Evolutionary conservation across 1,140 invertebrate species (phyloP), one percentile per base, ranked within the genome.

Genomic region (Trichonephila clavata): DNA sequence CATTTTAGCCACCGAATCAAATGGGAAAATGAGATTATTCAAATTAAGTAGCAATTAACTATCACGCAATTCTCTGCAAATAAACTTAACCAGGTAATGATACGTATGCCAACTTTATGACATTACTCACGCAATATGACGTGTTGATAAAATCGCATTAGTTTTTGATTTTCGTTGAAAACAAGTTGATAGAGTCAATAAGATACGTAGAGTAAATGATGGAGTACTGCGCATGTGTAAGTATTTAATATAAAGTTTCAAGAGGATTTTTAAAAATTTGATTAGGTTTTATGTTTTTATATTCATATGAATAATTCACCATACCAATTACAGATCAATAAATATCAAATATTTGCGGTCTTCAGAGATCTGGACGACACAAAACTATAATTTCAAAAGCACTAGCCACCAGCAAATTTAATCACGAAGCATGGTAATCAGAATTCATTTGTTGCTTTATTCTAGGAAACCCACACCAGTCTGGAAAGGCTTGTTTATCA

Each of bases 1-100:
- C 39, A 39, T 43, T 27, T 81, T 18, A 27, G 39, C 77, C 32
- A 32, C 77, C 24, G 32, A 39, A 81, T 39, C 27, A 50, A 39
- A 81, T 43, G 13, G 43, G 77, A 68, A 24, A 68, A 68, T 50
- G 50, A 32, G 32, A 81, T 39, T 81, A 81, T 81, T 81, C 77
- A 81, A 81, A 81, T 81, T 81, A 81, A 27, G 43, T 50, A n/a
- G 77, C 77, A 81, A 81, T 81, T 81, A 81, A 81, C 32, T 50
- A n/a, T 4, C 77, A 81, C 77, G 77, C 77, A 8, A 81, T 50
- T 81, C 77, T 21, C 10, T 50, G 32, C 77, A 43, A 50, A 68
- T 39, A 81, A 39, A 81, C 32, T 50, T 32, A 32, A 32, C 32
- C 7, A 32, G 77, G 77, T 20, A 81, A 81, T 21, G 32, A 32